Percentiles rank a stretch among this genome's conserved stretches.
Evolutionary conservation across 2,888 invertebrate genomes (phyloP).

Genomic region (Latrodectus elegans): DNA sequence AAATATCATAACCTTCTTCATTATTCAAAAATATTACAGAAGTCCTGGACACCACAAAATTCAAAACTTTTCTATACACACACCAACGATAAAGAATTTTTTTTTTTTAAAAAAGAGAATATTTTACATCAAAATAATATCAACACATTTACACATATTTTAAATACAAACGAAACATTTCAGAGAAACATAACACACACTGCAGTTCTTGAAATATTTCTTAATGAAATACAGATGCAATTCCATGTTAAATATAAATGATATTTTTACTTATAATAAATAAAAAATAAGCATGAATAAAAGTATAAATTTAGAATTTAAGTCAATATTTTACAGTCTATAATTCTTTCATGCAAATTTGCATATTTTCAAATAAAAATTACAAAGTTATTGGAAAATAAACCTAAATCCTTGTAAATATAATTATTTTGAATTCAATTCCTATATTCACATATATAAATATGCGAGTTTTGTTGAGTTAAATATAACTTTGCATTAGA

Average conservation of each 20-base stretch:
- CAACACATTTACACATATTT: conserved; percentile 42
- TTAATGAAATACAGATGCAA: not conserved
- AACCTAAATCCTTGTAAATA: no score
- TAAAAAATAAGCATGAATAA: not conserved
- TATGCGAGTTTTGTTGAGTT: not conserved
- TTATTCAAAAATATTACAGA: conserved; percentile 62
- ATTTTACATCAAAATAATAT: conserved; percentile 58
- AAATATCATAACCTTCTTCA: conserved; percentile 53
- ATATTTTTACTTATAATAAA: not conserved
- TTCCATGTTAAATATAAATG: not conserved
- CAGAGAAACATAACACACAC: conserved; percentile 11
- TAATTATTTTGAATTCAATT: no score
- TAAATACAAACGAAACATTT: conserved; percentile 52
- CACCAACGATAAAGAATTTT: conserved; percentile 39
- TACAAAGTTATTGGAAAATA: no score
- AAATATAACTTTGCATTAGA: not conserved
- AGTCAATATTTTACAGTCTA: no score
- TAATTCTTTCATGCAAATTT: no score
- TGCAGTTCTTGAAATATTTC: conserved; percentile 1
- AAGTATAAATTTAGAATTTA: no score
- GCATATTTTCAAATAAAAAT: no score
- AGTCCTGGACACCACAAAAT: conserved; percentile 54
- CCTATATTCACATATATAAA: not conserved
- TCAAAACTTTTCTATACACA: conserved; percentile 41
- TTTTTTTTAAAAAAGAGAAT: conserved; percentile 41